Evolutionary conservation across 2,113 vertebrate species (phyloP).

Genomic region (Lutjanus erythropterus): DNA sequence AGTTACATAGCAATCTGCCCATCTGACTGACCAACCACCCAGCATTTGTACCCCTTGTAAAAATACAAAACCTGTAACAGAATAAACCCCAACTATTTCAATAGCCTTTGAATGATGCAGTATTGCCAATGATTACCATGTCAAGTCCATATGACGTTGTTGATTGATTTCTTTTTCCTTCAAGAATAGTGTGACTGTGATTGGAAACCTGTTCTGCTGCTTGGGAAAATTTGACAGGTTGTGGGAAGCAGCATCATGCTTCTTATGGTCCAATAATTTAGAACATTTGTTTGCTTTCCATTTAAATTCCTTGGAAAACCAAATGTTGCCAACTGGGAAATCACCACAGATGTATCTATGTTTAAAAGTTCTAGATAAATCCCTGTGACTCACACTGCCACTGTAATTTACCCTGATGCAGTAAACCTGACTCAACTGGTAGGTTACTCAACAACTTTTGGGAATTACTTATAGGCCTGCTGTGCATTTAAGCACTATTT

Average conservation of each 20-base stretch:
- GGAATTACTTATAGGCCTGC: background rate
- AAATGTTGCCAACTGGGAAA: background rate
- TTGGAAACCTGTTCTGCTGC: constrained; percentile 2
- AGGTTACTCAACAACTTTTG: background rate
- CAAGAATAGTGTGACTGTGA: background rate
- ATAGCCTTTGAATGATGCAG: background rate
- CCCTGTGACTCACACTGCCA: too few relatives aligned
- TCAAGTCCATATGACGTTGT: background rate
- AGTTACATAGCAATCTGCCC: too few relatives aligned
- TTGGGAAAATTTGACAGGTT: background rate
- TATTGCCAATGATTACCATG: background rate
- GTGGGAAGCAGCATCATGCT: background rate
- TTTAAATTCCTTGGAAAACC: background rate
- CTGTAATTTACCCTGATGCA: background rate
- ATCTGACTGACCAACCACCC: too few relatives aligned
- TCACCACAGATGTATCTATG: background rate
- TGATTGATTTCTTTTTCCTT: background rate
- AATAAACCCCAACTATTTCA: background rate
- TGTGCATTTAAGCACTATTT: background rate
- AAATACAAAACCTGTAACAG: too few relatives aligned
- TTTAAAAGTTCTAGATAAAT: too few relatives aligned
- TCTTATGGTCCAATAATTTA: background rate
- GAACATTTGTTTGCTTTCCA: background rate
- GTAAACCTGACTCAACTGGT: background rate
- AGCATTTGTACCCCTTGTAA: too few relatives aligned